A percentile compares a stretch with the other conserved stretches of the same genome.
Evolutionary conservation across 2,797 vertebrate species (phyloP).

Genomic region (Chiloscyllium punctatum): DNA sequence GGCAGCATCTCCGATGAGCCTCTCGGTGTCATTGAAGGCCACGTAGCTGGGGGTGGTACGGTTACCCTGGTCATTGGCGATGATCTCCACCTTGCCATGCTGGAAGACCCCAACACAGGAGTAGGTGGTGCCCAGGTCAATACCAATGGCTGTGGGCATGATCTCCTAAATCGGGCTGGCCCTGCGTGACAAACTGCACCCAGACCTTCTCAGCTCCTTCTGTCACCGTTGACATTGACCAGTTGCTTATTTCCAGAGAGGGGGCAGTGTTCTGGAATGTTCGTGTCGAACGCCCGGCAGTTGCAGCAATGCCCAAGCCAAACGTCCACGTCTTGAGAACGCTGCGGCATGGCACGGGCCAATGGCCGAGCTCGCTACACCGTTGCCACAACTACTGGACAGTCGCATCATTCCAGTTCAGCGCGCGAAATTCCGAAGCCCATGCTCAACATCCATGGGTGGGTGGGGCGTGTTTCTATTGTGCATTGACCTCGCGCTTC

Average conservation of each 20-base stretch:
- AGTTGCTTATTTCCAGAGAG: background rate
- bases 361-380: background rate
- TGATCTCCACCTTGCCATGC: constrained; percentile 33
- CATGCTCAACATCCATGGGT: background rate
- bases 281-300: background rate
- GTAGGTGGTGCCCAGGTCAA: constrained; percentile 35
- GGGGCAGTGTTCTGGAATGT: background rate
- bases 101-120: constrained; percentile 33
- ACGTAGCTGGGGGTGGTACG: background rate
- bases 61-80: constrained; percentile 34
- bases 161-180: background rate
- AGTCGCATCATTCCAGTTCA: background rate
- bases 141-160: background rate
- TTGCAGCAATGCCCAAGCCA: background rate
- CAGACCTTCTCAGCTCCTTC: background rate
- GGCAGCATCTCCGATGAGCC: background rate
- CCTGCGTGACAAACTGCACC: background rate
- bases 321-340: background rate
- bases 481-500: background rate
- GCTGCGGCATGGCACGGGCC: background rate
- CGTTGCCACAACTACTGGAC: background rate
- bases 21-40: constrained; percentile 10
- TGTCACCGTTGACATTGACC: background rate
- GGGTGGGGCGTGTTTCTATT: no score
- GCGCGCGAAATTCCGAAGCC: background rate